phyloP scores from a whole-genome alignment of 2,797 vertebrate species.

The Momotus momota region DNA sequence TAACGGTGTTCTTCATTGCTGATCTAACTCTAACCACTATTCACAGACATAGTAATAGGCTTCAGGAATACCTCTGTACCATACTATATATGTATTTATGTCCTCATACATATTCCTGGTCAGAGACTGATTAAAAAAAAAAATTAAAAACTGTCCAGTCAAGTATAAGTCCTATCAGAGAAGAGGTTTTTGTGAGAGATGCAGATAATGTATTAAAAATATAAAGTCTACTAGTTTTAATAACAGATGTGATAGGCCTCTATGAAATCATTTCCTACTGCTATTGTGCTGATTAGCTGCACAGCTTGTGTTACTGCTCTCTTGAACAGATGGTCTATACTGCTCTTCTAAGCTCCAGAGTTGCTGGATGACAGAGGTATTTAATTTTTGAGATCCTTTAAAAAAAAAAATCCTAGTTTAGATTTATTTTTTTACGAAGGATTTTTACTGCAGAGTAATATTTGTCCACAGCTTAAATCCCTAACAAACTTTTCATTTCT shows the following conservation, averaged over 20 bases:
- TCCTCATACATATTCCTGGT: not conserved
- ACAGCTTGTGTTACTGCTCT: not conserved
- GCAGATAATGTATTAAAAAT: not conserved
- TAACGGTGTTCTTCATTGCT: not conserved
- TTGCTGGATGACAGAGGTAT: not conserved
- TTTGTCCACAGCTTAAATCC: not conserved
- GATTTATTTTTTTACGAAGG: constrained; percentile 9
- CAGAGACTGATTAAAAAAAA: not conserved
- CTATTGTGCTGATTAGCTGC: constrained; percentile 4
- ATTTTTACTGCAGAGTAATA: constrained; percentile 2
- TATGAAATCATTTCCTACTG: constrained; percentile 19
- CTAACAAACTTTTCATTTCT: not conserved
- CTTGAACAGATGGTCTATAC: constrained; percentile 23
- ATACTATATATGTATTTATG: not conserved
- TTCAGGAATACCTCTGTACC: not conserved
- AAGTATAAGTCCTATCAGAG: not conserved
- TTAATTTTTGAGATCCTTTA: not conserved
- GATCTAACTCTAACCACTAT: not conserved
- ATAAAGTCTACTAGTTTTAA: not conserved
- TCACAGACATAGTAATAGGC: not conserved
- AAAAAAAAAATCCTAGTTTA: not conserved
- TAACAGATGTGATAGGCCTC: constrained; percentile 5
- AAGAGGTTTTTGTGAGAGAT: not conserved
- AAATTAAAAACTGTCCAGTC: not conserved
- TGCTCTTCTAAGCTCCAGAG: not conserved